Conservation (phyloP, 2,888 invertebrate species). For the Melieria picta region DNA sequence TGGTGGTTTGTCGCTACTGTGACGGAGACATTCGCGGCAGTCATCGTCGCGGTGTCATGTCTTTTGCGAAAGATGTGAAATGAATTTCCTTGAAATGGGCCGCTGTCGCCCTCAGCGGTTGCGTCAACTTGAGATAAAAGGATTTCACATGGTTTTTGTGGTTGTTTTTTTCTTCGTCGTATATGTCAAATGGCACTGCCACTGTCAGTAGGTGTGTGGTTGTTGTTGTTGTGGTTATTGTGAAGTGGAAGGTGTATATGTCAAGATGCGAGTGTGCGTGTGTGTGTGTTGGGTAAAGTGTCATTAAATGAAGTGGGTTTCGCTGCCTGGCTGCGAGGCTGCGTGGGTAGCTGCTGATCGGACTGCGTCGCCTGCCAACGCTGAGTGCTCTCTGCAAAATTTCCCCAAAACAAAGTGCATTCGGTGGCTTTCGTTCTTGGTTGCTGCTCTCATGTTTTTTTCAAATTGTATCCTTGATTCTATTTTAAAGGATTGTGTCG, state of each 20-base stretch:
- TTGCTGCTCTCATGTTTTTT: constrained; percentile 31
- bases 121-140: constrained; percentile 62
- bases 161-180: constrained; percentile 37
- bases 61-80: too few species aligned
- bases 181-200: constrained; percentile 32
- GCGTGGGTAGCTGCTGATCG: constrained; percentile 7
- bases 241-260: too few species aligned
- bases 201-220: constrained; percentile 25
- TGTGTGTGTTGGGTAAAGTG: constrained; percentile 52
- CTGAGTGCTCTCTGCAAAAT: too few species aligned
- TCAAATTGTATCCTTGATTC: constrained; percentile 18
- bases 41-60: too few species aligned
- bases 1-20: too few species aligned
- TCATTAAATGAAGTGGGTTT: constrained; percentile 65
- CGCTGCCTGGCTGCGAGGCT: constrained; percentile 45
- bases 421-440: constrained; percentile 44
- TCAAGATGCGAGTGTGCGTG: constrained; percentile 21
- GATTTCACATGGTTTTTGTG: constrained; percentile 56
- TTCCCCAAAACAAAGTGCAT: constrained; percentile 59
- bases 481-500: constrained; percentile 31
- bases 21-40: too few species aligned
- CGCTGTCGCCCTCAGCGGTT: constrained; percentile 39
- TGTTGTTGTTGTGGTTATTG: too few species aligned
- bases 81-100: too few species aligned
- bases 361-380: too few species aligned